Evolutionary conservation across 2,113 vertebrate genomes (phyloP), one percentile per base, ranked within the genome.

Genomic region (Rhinolophus sinicus): DNA sequence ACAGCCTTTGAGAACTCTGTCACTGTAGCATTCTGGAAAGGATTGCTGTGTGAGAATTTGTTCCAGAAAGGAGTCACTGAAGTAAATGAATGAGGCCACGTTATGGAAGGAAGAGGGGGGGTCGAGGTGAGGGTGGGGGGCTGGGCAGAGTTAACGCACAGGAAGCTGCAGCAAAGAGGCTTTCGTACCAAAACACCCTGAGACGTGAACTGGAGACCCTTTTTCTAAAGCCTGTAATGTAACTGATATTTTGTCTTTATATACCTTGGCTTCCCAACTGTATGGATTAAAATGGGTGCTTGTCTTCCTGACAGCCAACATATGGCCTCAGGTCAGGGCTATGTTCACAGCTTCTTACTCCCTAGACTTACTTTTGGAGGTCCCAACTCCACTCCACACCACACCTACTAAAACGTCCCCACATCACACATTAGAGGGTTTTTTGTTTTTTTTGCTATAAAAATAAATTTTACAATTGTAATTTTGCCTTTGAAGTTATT

Each of bases 1-100:
- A 97, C 93, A 96, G 86, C n/a, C 60, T n/a, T 52, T 77, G 87
- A 97, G 97, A 97, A 96, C 87, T 90, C 47, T 7, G 90, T 96
- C 93, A 97, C 93, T 87, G 88, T 0, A 0, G 80, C 93, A 72
- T 95, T 97, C 69, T 97, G 96, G 93, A 97, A 92, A 92, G 96
- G 95, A 52, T 38, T 13, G 28, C 47, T 26, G 11, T 18, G 86
- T 50, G 81, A 94, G 88, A 62, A 75, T 93, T 58, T 83, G 94
- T 86, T 97, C 94, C 93, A 93, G 90, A 93, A 84, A 91, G 47
- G 76, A 94, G 84, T 83, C 81, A 65, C 65, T 35, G 50, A 93
- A 80, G 89, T n/a, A 50, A 88, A 35, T 73, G 80, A 89, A 78
- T 15, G 90, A 93, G 69, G 44, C 88, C 67, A 19, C 2, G 26